Evolutionary conservation across 2,888 invertebrate species (phyloP), one percentile per base, ranked within the genome.

Genomic region (Zaprionus lineosus): DNA sequence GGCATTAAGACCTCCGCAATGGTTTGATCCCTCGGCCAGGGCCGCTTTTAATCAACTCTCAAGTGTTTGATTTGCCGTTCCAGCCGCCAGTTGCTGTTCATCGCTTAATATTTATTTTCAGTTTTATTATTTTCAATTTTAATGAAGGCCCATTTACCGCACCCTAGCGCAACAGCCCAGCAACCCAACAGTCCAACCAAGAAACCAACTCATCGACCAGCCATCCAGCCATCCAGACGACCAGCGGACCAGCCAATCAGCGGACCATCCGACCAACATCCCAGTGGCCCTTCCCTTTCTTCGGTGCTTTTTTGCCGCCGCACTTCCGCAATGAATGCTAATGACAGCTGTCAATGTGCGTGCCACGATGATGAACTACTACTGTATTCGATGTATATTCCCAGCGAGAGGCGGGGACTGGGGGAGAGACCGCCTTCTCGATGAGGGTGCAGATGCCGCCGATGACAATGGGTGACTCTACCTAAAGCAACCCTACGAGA

Each of bases 331-430:
- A 68, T 79, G 79, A 85, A 74, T 83, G 82, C 73, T 79, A 79
- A 79, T 77, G 84, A 86, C 84, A 84, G 84, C 83, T 86, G 86
- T 81, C 86, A 75, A 74, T 85, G 77, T 77, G 77, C 69, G 74
- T 78, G 74, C 82, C 76, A 60, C 70, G n/a, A n/a, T 24, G 74
- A 83, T 83, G 85, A 63, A 86, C 77, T 76, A 73, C 79, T 56
- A 31, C 14, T n/a, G 28, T 19, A 48, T 55, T 15, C 40, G 40
- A 39, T 18, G 24, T 36, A 34, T 48, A 28, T 14, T 18, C 12
- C 34, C 7, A 40, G 37, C 18, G 8, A 16, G 4, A 18, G 21
- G 36, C 24, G 46, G 31, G 39, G 15, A 14, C 7, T n/a, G 4
- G 14, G 21, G 36, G 29, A 39, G 31, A 44, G 15, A 14, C 7